Conservation (phyloP, 2,888 invertebrate species). For the Thereva nobilitata region DNA sequence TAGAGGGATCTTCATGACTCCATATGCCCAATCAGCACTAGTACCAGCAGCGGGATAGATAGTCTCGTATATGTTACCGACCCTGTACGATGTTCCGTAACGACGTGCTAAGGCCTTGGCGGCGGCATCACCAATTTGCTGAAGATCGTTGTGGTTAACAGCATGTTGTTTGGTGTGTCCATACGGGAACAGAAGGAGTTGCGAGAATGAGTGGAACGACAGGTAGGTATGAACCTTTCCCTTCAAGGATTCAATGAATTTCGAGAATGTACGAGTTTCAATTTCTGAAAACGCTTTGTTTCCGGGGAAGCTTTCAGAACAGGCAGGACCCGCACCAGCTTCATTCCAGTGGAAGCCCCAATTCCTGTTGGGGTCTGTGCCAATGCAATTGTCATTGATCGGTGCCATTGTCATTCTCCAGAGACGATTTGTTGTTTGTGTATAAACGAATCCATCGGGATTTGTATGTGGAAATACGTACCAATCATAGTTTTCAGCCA, state of each 20-base stretch:
- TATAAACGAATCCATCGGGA: conserved; percentile 76
- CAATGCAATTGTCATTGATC: conserved; percentile 54
- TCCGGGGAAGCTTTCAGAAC: conserved; percentile 61
- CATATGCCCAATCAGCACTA: conserved; percentile 77
- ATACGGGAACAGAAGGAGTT: conserved; percentile 72
- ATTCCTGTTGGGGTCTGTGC: conserved; percentile 69
- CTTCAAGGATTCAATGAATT: conserved; percentile 62
- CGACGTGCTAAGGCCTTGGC: conserved; percentile 58
- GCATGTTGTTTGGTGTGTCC: conserved; percentile 65
- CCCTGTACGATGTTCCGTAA: conserved; percentile 66
- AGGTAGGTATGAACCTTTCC: conserved; percentile 66
- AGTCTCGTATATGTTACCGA: conserved; percentile 64
- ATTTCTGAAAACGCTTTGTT: conserved; percentile 63
- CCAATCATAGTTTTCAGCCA: conserved; percentile 68
- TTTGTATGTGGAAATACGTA: conserved; percentile 75
- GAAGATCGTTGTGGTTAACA: conserved; percentile 62
- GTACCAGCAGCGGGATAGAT: conserved; percentile 67
- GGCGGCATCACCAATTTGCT: conserved; percentile 52
- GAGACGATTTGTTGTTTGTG: conserved; percentile 65
- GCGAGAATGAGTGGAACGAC: conserved; percentile 76
- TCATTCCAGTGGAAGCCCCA: conserved; percentile 68
- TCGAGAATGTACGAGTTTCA: conserved; percentile 63
- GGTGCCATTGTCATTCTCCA: conserved; percentile 69
- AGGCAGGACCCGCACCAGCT: conserved; percentile 59
- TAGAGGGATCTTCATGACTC: conserved; percentile 66